Conservation (phyloP, 2,797 vertebrate species). For the Siniperca obscura region DNA sequence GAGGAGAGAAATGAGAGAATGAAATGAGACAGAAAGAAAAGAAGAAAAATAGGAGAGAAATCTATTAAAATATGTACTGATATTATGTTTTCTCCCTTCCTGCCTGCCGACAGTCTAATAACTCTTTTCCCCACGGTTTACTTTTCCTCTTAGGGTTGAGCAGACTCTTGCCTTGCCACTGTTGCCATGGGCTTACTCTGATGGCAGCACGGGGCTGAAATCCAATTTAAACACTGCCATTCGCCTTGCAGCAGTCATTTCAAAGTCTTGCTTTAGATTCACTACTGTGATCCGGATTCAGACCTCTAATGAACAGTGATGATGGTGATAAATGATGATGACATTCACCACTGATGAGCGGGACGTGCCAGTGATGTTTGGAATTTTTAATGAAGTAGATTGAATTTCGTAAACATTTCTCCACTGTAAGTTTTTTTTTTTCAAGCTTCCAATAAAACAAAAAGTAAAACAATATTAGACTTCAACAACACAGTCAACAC, state of each 20-base stretch:
- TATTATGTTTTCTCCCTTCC: constrained; percentile 13
- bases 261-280: constrained; percentile 49
- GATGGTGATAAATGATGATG: constrained; percentile 50
- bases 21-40: constrained; percentile 30
- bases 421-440: not conserved
- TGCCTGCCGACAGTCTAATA: constrained; percentile 29
- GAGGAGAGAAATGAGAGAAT: constrained; percentile 21
- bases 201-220: constrained; percentile 53
- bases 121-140: constrained; percentile 38
- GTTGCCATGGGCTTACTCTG: constrained; percentile 59
- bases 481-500: not conserved
- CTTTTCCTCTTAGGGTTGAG: constrained; percentile 44
- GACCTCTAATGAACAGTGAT: constrained; percentile 39
- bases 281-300: constrained; percentile 32
- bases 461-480: not conserved
- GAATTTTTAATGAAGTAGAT: constrained; percentile 40
- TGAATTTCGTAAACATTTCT: not conserved
- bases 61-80: constrained; percentile 25
- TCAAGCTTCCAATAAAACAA: not conserved
- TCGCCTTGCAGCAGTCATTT: constrained; percentile 48
- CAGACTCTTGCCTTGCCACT: constrained; percentile 45
- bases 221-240: constrained; percentile 65
- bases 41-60: constrained; percentile 21
- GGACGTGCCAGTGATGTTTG: constrained; percentile 30
- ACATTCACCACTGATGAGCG: constrained; percentile 26